These are phyloP conservation scores for Cryptus viduatorius DNA, from an alignment of 2,888 invertebrate species.

Conservation along the genomic window DNA sequence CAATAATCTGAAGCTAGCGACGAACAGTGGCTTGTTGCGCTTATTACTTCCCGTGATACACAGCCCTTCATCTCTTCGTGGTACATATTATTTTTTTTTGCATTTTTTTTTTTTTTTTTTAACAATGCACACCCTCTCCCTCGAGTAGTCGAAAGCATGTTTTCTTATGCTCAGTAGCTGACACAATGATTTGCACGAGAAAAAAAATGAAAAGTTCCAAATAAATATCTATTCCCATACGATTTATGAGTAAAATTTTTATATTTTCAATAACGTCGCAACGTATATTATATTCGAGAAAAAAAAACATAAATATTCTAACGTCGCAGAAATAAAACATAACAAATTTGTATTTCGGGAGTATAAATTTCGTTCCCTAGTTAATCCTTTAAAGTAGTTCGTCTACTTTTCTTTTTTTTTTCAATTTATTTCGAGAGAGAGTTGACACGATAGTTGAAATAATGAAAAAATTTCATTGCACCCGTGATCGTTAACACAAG, in stretches of 20 bases:
- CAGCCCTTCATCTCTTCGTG: constrained; percentile 71
- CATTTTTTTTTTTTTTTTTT: constrained; percentile 15
- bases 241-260: constrained; percentile 49
- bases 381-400: constrained; percentile 29
- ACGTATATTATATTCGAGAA: constrained; percentile 53
- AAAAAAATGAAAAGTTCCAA: constrained; percentile 26
- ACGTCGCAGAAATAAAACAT: constrained; percentile 56
- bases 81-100: constrained; percentile 45
- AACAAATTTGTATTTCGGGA: constrained; percentile 55
- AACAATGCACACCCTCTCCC: constrained; percentile 48
- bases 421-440: constrained; percentile 44
- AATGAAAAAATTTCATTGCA: constrained; percentile 51
- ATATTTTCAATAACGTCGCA: constrained; percentile 54
- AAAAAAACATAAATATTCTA: constrained; percentile 52
- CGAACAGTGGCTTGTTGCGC: constrained; percentile 83
- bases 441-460: constrained; percentile 34
- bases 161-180: constrained; percentile 24
- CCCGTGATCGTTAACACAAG: constrained; percentile 50
- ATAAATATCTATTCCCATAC: constrained; percentile 38
- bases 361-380: constrained; percentile 34
- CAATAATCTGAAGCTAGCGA: constrained; percentile 84
- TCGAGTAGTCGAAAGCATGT: constrained; percentile 40
- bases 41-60: constrained; percentile 83
- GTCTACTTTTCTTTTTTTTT: background rate
- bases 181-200: constrained; percentile 36